Evolutionary conservation across 2,113 vertebrate species (phyloP).

Genomic region (Rafetus swinhoei): DNA sequence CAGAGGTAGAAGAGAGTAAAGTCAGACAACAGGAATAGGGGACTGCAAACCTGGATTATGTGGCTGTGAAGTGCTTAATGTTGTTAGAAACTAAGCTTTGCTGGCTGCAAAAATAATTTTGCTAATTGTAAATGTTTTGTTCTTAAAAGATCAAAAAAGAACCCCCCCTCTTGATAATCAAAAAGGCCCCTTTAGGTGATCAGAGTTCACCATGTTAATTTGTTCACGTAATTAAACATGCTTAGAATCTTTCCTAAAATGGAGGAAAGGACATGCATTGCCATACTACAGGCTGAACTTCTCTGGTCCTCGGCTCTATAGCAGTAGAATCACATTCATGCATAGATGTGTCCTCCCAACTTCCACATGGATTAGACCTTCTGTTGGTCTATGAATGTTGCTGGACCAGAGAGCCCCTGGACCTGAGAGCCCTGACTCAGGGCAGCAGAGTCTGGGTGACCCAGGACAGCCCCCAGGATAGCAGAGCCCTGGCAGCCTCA

Average conservation of each 20-base stretch:
- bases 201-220: neutral
- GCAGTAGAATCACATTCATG: neutral
- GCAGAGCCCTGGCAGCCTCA: too few species aligned
- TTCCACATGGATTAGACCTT: neutral
- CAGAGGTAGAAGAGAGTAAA: neutral
- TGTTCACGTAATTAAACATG: neutral
- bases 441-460: too few species aligned
- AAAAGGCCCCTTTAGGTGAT: neutral
- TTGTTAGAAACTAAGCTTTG: neutral
- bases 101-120: neutral
- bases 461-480: too few species aligned
- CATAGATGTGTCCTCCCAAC: neutral
- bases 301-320: neutral
- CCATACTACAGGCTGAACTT: neutral
- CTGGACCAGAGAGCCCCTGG: too few species aligned
- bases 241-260: neutral
- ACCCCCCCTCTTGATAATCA: fast-evolving
- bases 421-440: too few species aligned
- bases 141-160: neutral
- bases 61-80: neutral
- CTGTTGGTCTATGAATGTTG: neutral
- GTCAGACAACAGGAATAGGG: neutral
- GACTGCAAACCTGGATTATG: neutral
- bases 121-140: neutral
- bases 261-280: neutral